These are phyloP conservation scores for Siderastrea siderea DNA, from an alignment of 92 coral and sea anemone species.

Conservation along the genomic window DNA sequence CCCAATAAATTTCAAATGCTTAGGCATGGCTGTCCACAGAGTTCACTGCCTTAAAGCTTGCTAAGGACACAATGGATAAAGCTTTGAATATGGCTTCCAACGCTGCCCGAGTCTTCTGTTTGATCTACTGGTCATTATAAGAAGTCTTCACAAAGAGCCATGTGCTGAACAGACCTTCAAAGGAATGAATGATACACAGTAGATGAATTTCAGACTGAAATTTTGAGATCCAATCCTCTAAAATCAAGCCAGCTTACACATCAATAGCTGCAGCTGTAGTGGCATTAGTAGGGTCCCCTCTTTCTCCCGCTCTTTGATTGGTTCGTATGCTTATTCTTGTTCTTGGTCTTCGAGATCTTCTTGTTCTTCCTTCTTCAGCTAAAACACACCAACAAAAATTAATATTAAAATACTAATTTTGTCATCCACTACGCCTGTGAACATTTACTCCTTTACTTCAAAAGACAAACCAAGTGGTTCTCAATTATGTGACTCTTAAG, in stretches of 20 bases:
- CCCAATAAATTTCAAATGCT: too few species aligned
- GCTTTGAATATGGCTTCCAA: background rate
- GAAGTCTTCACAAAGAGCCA: too few species aligned
- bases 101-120: background rate
- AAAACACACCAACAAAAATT: background rate
- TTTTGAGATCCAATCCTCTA: too few species aligned
- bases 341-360: slow-evolving; percentile 64
- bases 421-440: too few species aligned
- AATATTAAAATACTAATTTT: too few species aligned
- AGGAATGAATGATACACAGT: background rate
- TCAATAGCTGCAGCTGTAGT: slow-evolving; percentile 88
- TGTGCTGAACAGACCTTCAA: too few species aligned
- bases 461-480: background rate
- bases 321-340: slow-evolving; percentile 69
- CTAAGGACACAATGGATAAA: too few species aligned
- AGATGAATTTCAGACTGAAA: too few species aligned
- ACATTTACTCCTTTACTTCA: background rate
- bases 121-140: background rate
- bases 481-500: too few species aligned
- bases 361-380: slow-evolving; percentile 54
- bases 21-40: too few species aligned
- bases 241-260: slow-evolving; percentile 65
- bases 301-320: slow-evolving; percentile 45
- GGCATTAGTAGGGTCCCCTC: slow-evolving; percentile 79
- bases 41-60: too few species aligned